Evolutionary conservation across 2,113 vertebrate species (phyloP).

Genomic region (Gnathonemus echidnorhynchus): DNA sequence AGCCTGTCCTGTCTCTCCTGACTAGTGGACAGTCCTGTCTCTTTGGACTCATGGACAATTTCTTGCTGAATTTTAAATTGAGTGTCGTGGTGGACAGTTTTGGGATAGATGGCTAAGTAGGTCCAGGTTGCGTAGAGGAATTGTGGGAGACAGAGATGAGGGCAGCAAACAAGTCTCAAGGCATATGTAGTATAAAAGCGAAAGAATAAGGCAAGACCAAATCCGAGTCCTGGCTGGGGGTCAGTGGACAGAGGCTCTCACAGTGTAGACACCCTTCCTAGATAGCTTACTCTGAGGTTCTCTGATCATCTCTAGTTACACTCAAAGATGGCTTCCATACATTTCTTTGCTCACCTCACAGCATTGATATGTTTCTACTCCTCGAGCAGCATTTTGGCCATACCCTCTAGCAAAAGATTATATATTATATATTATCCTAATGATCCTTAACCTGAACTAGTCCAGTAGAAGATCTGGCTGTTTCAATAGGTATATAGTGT

Average conservation of each 20-base stretch:
- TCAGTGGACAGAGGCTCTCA: neutral
- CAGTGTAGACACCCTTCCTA: neutral
- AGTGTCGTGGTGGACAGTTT: neutral
- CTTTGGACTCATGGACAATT: neutral
- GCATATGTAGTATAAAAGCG: neutral
- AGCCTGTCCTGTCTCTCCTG: too few species aligned
- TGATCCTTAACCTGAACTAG: neutral
- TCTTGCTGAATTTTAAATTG: neutral
- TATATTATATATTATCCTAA: neutral
- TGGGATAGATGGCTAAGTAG: neutral
- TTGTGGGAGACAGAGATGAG: neutral
- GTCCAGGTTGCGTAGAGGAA: too few species aligned
- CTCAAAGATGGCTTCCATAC: neutral
- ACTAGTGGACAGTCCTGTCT: neutral
- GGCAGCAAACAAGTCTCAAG: neutral
- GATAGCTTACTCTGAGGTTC: neutral
- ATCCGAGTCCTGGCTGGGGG: neutral
- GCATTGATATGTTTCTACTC: neutral
- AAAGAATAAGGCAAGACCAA: neutral
- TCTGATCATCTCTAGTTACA: conserved; percentile 8
- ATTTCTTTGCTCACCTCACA: too few species aligned
- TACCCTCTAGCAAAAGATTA: neutral
- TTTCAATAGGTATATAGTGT: neutral
- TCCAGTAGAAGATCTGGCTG: neutral
- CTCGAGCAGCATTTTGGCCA: neutral